Base-by-base conservation (phyloP, 2,113 vertebrate genomes). In the Sander vitreus region DNA sequence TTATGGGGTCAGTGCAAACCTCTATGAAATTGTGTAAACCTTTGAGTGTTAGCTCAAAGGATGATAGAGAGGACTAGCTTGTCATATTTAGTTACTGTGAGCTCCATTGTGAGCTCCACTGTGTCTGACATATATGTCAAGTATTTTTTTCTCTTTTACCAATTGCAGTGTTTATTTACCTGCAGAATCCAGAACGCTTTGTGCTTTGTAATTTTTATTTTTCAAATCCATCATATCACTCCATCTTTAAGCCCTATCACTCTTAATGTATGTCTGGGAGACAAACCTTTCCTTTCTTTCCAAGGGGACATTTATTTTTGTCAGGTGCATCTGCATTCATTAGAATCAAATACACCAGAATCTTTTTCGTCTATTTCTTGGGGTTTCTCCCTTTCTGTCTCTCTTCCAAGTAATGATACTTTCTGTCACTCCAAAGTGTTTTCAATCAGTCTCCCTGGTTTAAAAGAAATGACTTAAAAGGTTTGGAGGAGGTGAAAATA, bases 301-400 rank as follows among this genome's bases (percentile, higher is more conserved):
- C 84, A 63, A 25, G 27, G 87, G 74, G 88, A 83, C 90, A 64
- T 86, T 87, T 91, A 74, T 90, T 90, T 91, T 91, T 83, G 85
- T 84, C 85, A 85, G 87, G 64, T 79, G 84, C 76, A 88, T 91
- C 85, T 86, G 83, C 84, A 86, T 92, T 88, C 83, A 91, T 85
- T 88, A 80, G 73, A 86, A 85, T 87, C 87, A 92, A 84, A 87
- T 62, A 68, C 80, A 82, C 30, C 15, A 53, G 65, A 73, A 69
- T 75, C 21, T 69, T 65, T 69, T 80, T 45, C 27, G 48, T 60
- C 65, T 55, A 39, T 81, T 82, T 76, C 47, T 78, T 68, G 18
- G 63, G 57, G 73, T 76, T 73, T 84, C 81, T 87, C 65, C 16
- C 65, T 80, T 21, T 76, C 77, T 82, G 71, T 80, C 74, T 86